These are phyloP conservation scores for Embidobia sp. DNA, from an alignment of 2,888 invertebrate species.

Conservation along the genomic window DNA sequence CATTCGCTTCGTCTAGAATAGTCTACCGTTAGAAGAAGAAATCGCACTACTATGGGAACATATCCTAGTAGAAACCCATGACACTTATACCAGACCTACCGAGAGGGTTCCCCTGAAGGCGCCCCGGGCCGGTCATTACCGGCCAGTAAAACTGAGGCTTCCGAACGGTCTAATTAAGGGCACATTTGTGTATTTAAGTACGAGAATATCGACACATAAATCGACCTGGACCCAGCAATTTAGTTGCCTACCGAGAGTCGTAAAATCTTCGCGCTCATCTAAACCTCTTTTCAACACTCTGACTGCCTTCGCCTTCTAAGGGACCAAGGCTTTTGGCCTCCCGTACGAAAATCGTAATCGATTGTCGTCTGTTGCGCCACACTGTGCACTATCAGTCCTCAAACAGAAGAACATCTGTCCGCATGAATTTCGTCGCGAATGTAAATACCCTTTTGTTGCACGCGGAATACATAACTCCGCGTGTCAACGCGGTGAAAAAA, in stretches of 20 bases:
- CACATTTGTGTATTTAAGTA: constrained; percentile 76
- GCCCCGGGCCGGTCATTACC: constrained; percentile 22
- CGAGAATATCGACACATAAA: constrained; percentile 75
- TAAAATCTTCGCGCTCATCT: constrained; percentile 69
- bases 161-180: constrained; percentile 76
- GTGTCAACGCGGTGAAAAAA: constrained; percentile 13
- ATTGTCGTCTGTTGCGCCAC: constrained; percentile 27
- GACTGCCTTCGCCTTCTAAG: background rate
- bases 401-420: constrained; percentile 53
- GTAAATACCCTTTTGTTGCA: constrained; percentile 49
- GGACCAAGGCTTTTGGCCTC: constrained; percentile 16
- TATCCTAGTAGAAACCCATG: too few relatives aligned
- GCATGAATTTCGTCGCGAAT: constrained; percentile 31
- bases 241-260: constrained; percentile 74
- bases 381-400: constrained; percentile 26
- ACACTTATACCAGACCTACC: too few relatives aligned
- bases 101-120: too few relatives aligned
- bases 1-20: constrained; percentile 25
- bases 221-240: constrained; percentile 72
- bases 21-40: constrained; percentile 35
- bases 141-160: constrained; percentile 36
- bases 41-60: too few relatives aligned
- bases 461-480: background rate
- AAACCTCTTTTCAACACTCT: constrained; percentile 53
- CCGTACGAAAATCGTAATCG: constrained; percentile 27